phyloP scores from a whole-genome alignment of 2,888 invertebrate species.

The Elysia crispata region DNA sequence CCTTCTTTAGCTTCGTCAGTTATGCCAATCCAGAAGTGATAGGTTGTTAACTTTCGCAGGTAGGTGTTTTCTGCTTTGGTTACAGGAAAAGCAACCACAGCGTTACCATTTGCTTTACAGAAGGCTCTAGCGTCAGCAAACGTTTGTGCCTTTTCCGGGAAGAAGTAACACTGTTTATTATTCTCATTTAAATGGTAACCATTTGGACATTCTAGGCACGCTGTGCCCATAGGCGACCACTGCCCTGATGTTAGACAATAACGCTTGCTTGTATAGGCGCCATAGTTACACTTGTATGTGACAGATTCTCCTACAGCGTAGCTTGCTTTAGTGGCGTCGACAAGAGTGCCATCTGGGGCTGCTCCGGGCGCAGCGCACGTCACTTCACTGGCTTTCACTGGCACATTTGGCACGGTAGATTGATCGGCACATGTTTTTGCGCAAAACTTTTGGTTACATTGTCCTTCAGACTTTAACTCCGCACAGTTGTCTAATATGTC shows the following conservation, averaged over 20 bases:
- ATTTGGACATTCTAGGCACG: background rate
- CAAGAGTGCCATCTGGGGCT: background rate
- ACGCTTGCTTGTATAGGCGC: no score
- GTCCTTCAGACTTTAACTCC: no score
- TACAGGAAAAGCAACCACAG: no score
- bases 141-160: no score
- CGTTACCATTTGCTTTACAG: no score
- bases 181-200: background rate
- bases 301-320: conserved; percentile 26
- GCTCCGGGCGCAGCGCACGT: background rate
- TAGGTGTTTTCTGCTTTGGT: no score
- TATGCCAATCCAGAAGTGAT: no score
- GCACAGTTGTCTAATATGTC: no score
- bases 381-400: conserved; percentile 12
- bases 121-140: no score
- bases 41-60: no score
- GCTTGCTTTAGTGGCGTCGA: background rate
- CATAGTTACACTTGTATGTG: conserved; percentile 15
- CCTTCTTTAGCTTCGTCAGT: no score
- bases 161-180: no score
- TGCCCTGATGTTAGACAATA: conserved; percentile 1
- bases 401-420: background rate
- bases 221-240: conserved; percentile 3
- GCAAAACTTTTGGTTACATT: background rate
- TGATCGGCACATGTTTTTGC: conserved; percentile 1